Conservation (phyloP, 2,888 invertebrate species). For the Apeira syringaria region DNA sequence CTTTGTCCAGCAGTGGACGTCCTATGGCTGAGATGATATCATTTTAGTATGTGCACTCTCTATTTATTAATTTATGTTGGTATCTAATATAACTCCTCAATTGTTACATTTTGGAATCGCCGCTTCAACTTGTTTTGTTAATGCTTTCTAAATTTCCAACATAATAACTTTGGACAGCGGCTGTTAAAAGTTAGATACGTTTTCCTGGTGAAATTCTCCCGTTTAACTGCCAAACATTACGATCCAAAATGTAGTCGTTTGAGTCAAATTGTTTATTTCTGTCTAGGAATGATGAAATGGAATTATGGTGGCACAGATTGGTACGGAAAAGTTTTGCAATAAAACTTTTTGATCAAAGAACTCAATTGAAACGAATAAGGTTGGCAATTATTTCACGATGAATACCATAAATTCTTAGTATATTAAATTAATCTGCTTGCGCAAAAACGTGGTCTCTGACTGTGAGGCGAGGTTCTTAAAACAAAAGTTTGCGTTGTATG, state of each 20-base stretch:
- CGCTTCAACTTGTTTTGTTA: conserved; percentile 8
- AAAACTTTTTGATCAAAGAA: conserved; percentile 8
- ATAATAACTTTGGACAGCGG: conserved; percentile 10
- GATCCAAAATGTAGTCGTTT: conserved; percentile 7
- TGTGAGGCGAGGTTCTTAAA: too few relatives aligned
- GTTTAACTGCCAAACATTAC: conserved; percentile 8
- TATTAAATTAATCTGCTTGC: too few relatives aligned
- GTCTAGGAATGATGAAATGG: not conserved
- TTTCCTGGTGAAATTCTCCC: conserved; percentile 7
- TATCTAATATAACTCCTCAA: conserved; percentile 5
- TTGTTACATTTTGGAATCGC: conserved; percentile 7
- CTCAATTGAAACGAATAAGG: conserved; percentile 4
- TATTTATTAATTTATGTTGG: too few relatives aligned
- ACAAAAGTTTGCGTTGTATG: too few relatives aligned
- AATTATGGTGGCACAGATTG: conserved; percentile 6
- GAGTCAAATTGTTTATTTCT: conserved; percentile 2
- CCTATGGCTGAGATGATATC: too few relatives aligned
- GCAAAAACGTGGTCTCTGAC: too few relatives aligned
- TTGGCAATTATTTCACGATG: too few relatives aligned
- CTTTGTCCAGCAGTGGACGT: too few relatives aligned
- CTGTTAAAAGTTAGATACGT: conserved; percentile 12
- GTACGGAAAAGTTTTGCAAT: conserved; percentile 5
- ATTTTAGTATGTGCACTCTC: too few relatives aligned
- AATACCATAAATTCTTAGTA: too few relatives aligned
- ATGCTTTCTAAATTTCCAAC: conserved; percentile 8